These are phyloP conservation scores for Callorhinus ursinus DNA, from an alignment of 2,113 vertebrate species.

Conservation along the genomic window DNA sequence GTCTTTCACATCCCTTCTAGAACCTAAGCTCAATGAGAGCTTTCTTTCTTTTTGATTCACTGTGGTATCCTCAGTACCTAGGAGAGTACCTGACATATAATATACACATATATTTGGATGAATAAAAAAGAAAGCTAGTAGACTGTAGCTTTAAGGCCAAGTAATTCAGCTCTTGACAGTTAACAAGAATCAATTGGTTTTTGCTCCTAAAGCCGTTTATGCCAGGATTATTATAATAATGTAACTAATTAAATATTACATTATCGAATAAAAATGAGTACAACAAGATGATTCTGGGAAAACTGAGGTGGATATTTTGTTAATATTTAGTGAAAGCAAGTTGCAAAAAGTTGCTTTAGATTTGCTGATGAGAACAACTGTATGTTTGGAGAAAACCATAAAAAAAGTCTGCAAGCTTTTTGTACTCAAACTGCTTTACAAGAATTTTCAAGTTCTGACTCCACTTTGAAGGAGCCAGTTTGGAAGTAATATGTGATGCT, in stretches of 20 bases:
- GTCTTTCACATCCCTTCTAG: background rate
- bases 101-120: background rate
- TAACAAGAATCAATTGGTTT: background rate
- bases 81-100: background rate
- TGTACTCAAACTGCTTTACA: background rate
- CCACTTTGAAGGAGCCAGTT: background rate
- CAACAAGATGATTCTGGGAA: background rate
- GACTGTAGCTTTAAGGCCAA: background rate
- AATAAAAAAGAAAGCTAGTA: background rate
- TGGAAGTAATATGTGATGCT: background rate
- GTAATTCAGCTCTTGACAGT: background rate
- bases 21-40: background rate
- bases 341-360: background rate
- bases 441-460: slow-evolving; percentile 45
- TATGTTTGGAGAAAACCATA: background rate
- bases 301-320: background rate
- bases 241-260: background rate
- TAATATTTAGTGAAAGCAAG: background rate
- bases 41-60: background rate
- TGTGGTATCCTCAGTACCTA: background rate
- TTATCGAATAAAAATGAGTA: background rate
- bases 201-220: background rate
- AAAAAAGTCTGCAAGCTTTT: slow-evolving; percentile 13
- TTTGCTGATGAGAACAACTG: background rate
- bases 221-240: background rate